phyloP scores from a whole-genome alignment of 1,140 invertebrate species.

The Neodiprion pinetum region DNA sequence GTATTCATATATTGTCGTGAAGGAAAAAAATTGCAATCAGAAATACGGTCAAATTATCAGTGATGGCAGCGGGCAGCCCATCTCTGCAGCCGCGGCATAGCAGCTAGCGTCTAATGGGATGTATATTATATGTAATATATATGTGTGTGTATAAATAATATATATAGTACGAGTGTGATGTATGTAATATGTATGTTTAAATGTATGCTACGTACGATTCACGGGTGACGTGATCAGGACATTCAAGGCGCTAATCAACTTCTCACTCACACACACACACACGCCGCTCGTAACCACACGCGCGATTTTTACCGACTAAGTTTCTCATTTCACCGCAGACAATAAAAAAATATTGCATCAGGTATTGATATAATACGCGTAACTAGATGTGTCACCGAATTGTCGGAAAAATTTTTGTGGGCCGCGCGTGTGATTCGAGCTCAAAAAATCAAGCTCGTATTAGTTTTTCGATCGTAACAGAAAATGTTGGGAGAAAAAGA shows the following conservation, averaged over 20 bases:
- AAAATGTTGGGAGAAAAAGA: no score
- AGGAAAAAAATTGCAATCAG: neutral
- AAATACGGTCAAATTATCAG: constrained; percentile 45
- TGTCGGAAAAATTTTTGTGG: neutral
- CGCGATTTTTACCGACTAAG: neutral
- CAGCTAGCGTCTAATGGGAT: constrained; percentile 55
- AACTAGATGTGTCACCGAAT: neutral
- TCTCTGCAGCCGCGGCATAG: constrained; percentile 57
- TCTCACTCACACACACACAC: neutral
- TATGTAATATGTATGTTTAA: no score
- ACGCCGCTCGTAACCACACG: neutral
- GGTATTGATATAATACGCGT: neutral
- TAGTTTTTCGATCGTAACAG: neutral
- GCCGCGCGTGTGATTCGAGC: neutral
- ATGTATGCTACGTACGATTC: no score
- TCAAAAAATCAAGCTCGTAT: neutral
- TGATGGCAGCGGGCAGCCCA: constrained; percentile 56
- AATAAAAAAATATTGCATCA: neutral
- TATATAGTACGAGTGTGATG: no score
- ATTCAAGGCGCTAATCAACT: no score
- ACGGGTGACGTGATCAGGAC: no score
- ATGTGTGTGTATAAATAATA: no score
- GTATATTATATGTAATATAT: constrained; percentile 10
- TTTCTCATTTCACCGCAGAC: no score
- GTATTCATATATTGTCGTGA: neutral